These are phyloP conservation scores for Diplodus puntazzo DNA, from an alignment of 2,797 vertebrate genomes.

Conservation along the genomic window DNA sequence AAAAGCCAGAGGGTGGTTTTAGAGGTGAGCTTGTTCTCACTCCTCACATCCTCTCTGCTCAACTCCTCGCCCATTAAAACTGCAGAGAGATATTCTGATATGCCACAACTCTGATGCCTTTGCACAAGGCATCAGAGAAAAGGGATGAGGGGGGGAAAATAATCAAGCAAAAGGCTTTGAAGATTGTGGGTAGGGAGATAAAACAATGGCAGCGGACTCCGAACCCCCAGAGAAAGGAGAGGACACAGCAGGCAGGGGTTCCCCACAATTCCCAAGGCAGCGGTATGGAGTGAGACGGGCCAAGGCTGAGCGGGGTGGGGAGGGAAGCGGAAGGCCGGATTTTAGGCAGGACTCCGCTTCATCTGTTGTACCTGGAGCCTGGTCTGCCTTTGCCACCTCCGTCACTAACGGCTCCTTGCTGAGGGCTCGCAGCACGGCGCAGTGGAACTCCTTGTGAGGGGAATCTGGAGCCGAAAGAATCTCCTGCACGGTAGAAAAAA, in stretches of 20 bases:
- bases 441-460: constrained; percentile 88
- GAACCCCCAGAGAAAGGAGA: constrained; percentile 65
- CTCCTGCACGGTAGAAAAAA: constrained; percentile 60
- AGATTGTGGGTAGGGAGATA: constrained; percentile 65
- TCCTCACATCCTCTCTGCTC: constrained; percentile 55
- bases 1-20: constrained; percentile 22
- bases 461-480: constrained; percentile 65
- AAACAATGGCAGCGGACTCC: constrained; percentile 67
- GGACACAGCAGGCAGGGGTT: constrained; percentile 68
- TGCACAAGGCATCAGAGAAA: constrained; percentile 64
- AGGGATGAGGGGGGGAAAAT: constrained; percentile 5
- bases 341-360: constrained; percentile 54
- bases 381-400: constrained; percentile 60
- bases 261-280: constrained; percentile 60
- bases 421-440: constrained; percentile 87
- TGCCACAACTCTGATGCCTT: constrained; percentile 70
- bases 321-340: constrained; percentile 59
- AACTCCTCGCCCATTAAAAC: constrained; percentile 77
- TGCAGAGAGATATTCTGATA: constrained; percentile 52
- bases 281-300: constrained; percentile 42
- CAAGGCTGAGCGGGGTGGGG: constrained; percentile 62
- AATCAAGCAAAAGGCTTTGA: constrained; percentile 67
- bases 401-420: constrained; percentile 78
- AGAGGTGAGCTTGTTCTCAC: constrained; percentile 14
- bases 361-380: constrained; percentile 85